A percentile compares a stretch with the other conserved stretches of the same genome.
These are phyloP conservation scores for Ectemnius lituratus DNA, from an alignment of 2,888 invertebrate species.

Conservation along the genomic window DNA sequence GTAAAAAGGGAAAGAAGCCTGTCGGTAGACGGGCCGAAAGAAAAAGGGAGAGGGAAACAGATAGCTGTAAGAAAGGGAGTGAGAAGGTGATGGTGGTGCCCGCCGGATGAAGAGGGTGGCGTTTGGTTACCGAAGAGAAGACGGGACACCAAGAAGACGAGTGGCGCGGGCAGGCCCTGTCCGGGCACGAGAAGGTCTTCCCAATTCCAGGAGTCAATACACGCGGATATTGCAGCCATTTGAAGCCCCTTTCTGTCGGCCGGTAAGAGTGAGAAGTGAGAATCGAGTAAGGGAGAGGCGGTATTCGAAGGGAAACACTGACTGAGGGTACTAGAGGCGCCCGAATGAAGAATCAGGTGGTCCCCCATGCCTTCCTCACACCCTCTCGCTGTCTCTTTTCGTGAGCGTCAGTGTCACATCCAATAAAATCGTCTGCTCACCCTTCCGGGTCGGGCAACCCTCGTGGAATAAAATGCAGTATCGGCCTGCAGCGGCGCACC, in stretches of 20 bases:
- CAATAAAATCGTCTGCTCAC: conserved; percentile 70
- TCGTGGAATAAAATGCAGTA: conserved; percentile 68
- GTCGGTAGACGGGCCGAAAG: conserved; percentile 15
- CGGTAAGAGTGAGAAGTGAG: conserved; percentile 44
- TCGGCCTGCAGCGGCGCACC: conserved; percentile 61
- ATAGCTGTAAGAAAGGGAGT: conserved; percentile 16
- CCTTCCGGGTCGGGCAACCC: conserved; percentile 57
- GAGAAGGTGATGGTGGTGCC: not conserved
- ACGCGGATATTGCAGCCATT: conserved; percentile 71
- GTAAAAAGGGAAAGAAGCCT: conserved; percentile 18
- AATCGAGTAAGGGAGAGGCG: conserved; percentile 23
- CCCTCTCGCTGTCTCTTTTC: too few relatives aligned
- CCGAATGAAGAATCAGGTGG: conserved; percentile 50
- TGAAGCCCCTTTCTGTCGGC: conserved; percentile 65
- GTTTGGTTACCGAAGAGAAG: conserved; percentile 51
- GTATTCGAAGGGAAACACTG: not conserved
- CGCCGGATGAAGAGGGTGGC: conserved; percentile 44
- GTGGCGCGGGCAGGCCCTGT: conserved; percentile 34
- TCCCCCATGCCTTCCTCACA: conserved; percentile 25
- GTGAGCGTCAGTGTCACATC: conserved; percentile 66
- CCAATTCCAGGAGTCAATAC: conserved; percentile 72
- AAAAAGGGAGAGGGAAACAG: conserved; percentile 5
- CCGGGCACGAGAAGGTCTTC: conserved; percentile 64
- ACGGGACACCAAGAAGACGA: conserved; percentile 32
- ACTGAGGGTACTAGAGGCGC: conserved; percentile 27